These are phyloP conservation scores for Neosilurus mollespiculum DNA, from an alignment of 2,797 vertebrate species.

Conservation along the genomic window DNA sequence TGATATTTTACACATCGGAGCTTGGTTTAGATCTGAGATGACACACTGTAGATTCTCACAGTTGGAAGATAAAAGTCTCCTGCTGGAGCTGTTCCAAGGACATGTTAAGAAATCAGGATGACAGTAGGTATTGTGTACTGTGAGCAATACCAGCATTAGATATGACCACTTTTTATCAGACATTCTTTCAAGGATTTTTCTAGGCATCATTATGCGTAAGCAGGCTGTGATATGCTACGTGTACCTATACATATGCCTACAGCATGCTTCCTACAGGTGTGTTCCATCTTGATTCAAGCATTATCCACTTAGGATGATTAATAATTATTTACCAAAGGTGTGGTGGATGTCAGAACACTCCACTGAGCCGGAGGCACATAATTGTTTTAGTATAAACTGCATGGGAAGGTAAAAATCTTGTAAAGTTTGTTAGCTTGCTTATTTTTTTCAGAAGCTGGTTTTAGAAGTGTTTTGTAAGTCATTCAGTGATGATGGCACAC, in stretches of 20 bases:
- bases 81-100: conserved; percentile 5
- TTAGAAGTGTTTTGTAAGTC: not conserved
- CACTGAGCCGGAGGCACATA: too few relatives aligned
- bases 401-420: too few relatives aligned
- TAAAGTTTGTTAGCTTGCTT: too few relatives aligned
- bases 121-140: not conserved
- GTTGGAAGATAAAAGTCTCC: too few relatives aligned
- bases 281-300: too few relatives aligned
- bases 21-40: conserved; percentile 34
- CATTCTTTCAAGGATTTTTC: not conserved
- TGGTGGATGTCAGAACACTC: too few relatives aligned
- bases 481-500: not conserved
- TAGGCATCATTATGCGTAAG: not conserved
- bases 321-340: too few relatives aligned
- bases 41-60: not conserved
- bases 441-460: not conserved
- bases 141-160: not conserved
- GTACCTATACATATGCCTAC: not conserved
- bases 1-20: conserved; percentile 3
- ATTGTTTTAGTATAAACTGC: too few relatives aligned
- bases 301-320: too few relatives aligned
- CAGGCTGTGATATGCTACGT: not conserved
- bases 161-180: not conserved
- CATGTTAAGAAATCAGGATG: not conserved
- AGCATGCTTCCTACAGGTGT: not conserved